Percentiles rank a stretch among this genome's conserved stretches.
Conservation (phyloP, 1,140 invertebrate genomes). For the Drosophila malerkotliana region DNA sequence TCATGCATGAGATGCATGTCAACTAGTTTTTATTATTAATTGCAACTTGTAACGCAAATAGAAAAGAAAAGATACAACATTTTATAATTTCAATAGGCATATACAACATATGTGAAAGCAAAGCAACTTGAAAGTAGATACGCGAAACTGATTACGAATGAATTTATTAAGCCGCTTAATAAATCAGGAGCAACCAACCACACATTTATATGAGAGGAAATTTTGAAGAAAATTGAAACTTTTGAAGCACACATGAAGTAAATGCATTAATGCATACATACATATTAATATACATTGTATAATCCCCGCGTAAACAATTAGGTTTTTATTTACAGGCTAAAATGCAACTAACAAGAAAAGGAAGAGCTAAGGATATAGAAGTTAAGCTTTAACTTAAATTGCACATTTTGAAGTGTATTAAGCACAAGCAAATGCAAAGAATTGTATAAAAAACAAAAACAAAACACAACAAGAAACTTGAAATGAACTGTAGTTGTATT, state of each 20-base stretch:
- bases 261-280: slow-evolving; percentile 27
- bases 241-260: slow-evolving; percentile 72
- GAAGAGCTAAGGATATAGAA: slow-evolving; percentile 52
- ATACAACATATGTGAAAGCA: slow-evolving; percentile 32
- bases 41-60: slow-evolving; percentile 19
- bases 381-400: slow-evolving; percentile 75
- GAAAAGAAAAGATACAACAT: slow-evolving; percentile 18
- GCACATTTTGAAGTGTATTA: slow-evolving; percentile 80
- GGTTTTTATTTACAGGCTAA: slow-evolving; percentile 75
- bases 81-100: slow-evolving; percentile 71
- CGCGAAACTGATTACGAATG: slow-evolving; percentile 46
- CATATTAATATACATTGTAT: slow-evolving; percentile 58
- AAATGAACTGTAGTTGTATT: slow-evolving; percentile 72
- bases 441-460: slow-evolving; percentile 47
- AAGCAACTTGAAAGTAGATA: slow-evolving; percentile 22
- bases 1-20: slow-evolving; percentile 65
- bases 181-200: slow-evolving; percentile 33
- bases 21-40: slow-evolving; percentile 62
- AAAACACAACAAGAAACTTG: slow-evolving; percentile 32
- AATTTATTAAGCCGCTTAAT: slow-evolving; percentile 81
- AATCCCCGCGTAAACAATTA: slow-evolving; percentile 51
- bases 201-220: background rate
- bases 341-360: slow-evolving; percentile 41
- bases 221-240: slow-evolving; percentile 40
- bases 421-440: slow-evolving; percentile 67